These are phyloP conservation scores for Halcyon badia DNA, from an alignment of 2,797 vertebrate genomes.

Conservation along the genomic window DNA sequence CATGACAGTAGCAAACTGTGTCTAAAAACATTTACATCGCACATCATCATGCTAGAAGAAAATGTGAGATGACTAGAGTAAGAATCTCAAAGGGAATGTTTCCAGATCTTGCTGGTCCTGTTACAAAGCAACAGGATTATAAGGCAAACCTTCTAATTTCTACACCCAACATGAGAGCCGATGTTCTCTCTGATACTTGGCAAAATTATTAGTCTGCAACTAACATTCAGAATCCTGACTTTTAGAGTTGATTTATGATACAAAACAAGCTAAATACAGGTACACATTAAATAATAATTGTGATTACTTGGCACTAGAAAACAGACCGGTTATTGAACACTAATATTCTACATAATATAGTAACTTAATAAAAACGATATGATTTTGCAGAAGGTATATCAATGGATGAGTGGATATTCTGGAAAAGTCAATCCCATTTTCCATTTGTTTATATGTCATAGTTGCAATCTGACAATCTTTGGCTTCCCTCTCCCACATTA, in stretches of 20 bases:
- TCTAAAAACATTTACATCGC: neutral
- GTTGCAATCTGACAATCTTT: neutral
- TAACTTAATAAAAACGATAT: neutral
- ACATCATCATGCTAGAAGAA: neutral
- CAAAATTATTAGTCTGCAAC: neutral
- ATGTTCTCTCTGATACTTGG: neutral
- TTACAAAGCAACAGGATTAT: neutral
- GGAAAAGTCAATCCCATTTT: neutral
- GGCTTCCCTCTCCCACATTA: neutral
- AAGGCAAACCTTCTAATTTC: neutral
- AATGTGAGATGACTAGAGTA: neutral
- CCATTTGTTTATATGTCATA: neutral
- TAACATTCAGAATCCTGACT: neutral
- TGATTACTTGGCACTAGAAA: neutral
- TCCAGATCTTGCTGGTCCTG: neutral
- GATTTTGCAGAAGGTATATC: neutral
- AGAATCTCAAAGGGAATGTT: neutral
- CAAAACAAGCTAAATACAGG: neutral
- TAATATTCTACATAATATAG: neutral
- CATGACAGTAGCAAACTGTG: neutral
- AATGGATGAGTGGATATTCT: neutral
- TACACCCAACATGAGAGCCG: neutral
- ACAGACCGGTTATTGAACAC: neutral
- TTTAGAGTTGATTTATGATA: neutral
- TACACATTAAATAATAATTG: neutral